Evolutionary conservation across 2,797 vertebrate genomes (phyloP).

Genomic region (Syndactyla subalaris): DNA sequence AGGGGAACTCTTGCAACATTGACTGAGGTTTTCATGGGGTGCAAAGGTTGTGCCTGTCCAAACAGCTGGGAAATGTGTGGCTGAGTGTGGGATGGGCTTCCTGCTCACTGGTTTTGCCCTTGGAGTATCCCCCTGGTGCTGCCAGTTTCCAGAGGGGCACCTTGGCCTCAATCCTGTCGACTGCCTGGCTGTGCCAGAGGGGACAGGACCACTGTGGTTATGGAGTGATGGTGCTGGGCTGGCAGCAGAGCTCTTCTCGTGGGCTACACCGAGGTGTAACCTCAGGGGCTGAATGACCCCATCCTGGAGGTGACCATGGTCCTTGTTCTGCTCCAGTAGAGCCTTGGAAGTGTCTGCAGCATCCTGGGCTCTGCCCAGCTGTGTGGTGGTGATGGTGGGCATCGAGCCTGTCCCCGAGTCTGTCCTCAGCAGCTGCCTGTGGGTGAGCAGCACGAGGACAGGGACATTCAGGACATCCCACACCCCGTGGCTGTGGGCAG

Average conservation of each 20-base stretch:
- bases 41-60: background rate
- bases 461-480: background rate
- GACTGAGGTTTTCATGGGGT: background rate
- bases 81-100: fast-evolving
- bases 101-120: background rate
- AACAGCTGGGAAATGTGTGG: background rate
- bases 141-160: background rate
- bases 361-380: background rate
- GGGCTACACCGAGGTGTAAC: fast-evolving
- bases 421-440: background rate
- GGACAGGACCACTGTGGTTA: fast-evolving
- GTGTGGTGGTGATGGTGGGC: background rate
- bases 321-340: background rate
- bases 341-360: background rate
- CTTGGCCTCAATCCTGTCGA: background rate
- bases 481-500: background rate
- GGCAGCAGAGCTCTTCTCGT: background rate
- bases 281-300: background rate
- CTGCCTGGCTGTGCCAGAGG: background rate
- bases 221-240: background rate
- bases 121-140: background rate
- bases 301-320: fast-evolving
- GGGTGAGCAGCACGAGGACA: background rate
- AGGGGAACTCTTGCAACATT: fast-evolving
- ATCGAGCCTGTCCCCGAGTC: fast-evolving